These are phyloP conservation scores for Chaetodon trifasciatus DNA, from an alignment of 2,797 vertebrate species.

Conservation along the genomic window DNA sequence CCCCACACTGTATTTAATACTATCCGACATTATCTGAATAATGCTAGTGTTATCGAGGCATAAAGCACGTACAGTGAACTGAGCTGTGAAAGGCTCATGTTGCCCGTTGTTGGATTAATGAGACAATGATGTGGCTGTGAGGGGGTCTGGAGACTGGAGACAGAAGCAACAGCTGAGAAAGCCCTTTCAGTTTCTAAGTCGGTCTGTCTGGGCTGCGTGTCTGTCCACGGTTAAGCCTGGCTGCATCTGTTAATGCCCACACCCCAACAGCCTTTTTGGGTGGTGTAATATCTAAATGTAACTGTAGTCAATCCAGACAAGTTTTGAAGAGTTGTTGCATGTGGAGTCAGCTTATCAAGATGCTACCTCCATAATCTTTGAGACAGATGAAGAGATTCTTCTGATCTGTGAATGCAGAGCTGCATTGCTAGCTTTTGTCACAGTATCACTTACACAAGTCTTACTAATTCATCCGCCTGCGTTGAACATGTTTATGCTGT, in stretches of 20 bases:
- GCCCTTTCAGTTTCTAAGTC: constrained; percentile 69
- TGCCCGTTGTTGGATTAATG: constrained; percentile 50
- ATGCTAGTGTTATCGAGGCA: constrained; percentile 14
- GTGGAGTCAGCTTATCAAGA: constrained; percentile 22
- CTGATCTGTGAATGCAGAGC: constrained; percentile 1
- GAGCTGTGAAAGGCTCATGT: constrained; percentile 37
- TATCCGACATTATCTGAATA: constrained; percentile 25
- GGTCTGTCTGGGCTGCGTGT: constrained; percentile 58
- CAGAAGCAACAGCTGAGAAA: constrained; percentile 75
- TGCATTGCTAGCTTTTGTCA: constrained; percentile 13
- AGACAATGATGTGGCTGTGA: constrained; percentile 58
- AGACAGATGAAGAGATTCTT: constrained; percentile 3
- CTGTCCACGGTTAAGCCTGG: constrained; percentile 52
- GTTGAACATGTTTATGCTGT: constrained; percentile 16
- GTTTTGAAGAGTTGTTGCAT: constrained; percentile 13
- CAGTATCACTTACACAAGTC: constrained; percentile 14
- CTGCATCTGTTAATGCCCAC: constrained; percentile 73
- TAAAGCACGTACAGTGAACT: constrained; percentile 37
- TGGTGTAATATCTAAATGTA: constrained; percentile 63
- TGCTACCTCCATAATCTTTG: background rate
- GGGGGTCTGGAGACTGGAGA: constrained; percentile 44
- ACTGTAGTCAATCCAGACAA: constrained; percentile 24
- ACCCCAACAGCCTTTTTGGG: constrained; percentile 52
- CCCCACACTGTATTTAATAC: constrained; percentile 8
- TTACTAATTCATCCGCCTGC: constrained; percentile 8